Evolutionary conservation across 2,113 vertebrate genomes (phyloP), one percentile per base, ranked within the genome.

Genomic region (Nothobranchius kuhntae): DNA sequence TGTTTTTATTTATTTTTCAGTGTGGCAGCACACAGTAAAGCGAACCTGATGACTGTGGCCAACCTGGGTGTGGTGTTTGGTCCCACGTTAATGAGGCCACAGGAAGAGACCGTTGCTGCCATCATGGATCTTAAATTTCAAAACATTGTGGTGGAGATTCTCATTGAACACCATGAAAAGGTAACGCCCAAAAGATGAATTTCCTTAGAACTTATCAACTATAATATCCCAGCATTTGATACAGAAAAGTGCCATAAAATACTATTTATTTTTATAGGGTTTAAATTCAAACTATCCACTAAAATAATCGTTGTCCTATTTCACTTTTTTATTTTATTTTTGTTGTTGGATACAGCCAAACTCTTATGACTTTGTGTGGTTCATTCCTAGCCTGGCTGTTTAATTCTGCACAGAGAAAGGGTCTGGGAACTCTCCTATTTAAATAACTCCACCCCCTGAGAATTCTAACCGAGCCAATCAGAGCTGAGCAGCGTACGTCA

Each of bases 71-170:
- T 99, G 61, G 96, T 99, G 62, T 99, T 99, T 65, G 98, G 98
- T 70, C 98, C 98, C 62, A 99, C 97, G 0, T 91, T 99, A 83
- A 98, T 99, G 98, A 94, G 96, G 82, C 95, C 97, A 0, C 95
- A 98, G 87, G 96, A 98, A 79, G 96, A 99, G 75, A 98, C 96
- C 0, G 97, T 99, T 8, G 98, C 98, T 11, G 97, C 95, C 90
- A 96, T 99, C 83, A 98, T 99, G 96, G 98, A 99, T 81, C 91
- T 99, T 36, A 99, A 99, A 87, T 99, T 99, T 87, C 98, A 99
- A 89, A 99, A 99, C 85, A 99, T 99, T 1, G 96, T 99, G 0
- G 96, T 99, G 30, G 98, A 99, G 91, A 98, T 99, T 77, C 93
- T 99, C 70, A 97, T 99, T 15, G 96, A 99, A 89, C 96, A 98